Percentiles rank a stretch among this genome's conserved stretches.
phyloP scores from a whole-genome alignment of 2,888 invertebrate genomes.

The Phaonia tiefii region DNA sequence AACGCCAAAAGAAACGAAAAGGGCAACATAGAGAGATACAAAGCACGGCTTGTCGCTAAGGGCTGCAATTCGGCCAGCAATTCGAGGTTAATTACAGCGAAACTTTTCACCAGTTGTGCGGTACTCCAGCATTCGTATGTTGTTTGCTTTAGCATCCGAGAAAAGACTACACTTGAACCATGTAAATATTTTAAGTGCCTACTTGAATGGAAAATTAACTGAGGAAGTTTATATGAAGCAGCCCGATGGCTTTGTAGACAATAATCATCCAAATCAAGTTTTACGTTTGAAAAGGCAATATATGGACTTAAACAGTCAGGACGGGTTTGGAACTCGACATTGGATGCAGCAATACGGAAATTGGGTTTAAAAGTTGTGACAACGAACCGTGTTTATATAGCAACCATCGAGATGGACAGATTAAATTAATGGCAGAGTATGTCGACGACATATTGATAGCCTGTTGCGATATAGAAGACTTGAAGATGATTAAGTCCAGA shows the following conservation, averaged over 20 bases:
- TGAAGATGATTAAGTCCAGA: constrained; percentile 45
- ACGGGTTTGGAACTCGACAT: constrained; percentile 24
- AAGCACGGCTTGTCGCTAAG: constrained; percentile 55
- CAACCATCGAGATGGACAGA: neutral
- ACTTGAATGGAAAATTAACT: constrained; percentile 18
- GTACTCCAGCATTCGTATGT: constrained; percentile 48
- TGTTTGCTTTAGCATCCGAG: constrained; percentile 34
- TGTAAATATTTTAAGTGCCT: constrained; percentile 28
- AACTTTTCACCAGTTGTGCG: constrained; percentile 70
- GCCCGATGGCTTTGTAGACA: constrained; percentile 60
- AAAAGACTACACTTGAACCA: constrained; percentile 29
- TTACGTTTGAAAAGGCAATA: constrained; percentile 67
- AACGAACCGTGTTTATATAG: constrained; percentile 57
- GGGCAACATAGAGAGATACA: constrained; percentile 24
- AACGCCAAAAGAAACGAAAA: constrained; percentile 13
- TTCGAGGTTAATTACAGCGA: constrained; percentile 47
- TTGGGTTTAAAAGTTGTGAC: constrained; percentile 60
- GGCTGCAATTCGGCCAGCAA: constrained; percentile 66
- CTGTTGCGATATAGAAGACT: constrained; percentile 43
- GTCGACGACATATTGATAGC: constrained; percentile 58
- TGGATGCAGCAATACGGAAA: constrained; percentile 40
- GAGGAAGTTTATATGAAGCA: constrained; percentile 66
- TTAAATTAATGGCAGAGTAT: constrained; percentile 44
- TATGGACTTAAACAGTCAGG: constrained; percentile 68
- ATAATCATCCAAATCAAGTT: constrained; percentile 60